Base-by-base conservation (phyloP, 2,888 invertebrate genomes). In the Chironomus tentans region DNA sequence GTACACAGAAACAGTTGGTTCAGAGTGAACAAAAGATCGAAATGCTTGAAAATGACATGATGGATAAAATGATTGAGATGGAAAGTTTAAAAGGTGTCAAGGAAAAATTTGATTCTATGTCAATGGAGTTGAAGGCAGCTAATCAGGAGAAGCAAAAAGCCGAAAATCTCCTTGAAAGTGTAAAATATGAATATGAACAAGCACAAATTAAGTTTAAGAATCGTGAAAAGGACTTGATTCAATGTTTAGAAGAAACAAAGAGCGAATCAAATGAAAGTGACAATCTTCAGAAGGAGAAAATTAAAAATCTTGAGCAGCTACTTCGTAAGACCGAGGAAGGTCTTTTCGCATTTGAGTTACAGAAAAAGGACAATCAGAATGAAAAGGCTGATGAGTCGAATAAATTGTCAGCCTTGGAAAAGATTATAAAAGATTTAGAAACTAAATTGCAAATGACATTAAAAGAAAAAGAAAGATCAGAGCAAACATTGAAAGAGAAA, bases 211-310 rank as follows among this genome's bases (percentile, higher is more conserved):
- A 81, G 3, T 70, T 75, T 21, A 86, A 85, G 79, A 82, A 80
- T 1, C 83, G 89, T 73, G 89, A 89, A 82, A 82, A 83, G 46
- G 88, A 89, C 79, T 80, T 89, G 4, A 78, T 88, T 0, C 84
- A 84, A 1, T 81, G 84, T 0, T 79, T 88, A 46, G 82, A 84
- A 24, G 87, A 88, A 28, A 81, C 82, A 77, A 24, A 80, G 76
- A 73, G 78, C 18, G 48, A 79, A 73, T 22, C 77, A 21, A 78
- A 76, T 77, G 78, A 71, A 69, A 76, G 21, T 46, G 18, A 68
- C 7, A 38, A 38, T 38, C 4, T 10, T 18, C 5, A 38, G 1
- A 22, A 24, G 3, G 38, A 46, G 13, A 61, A 73, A 73, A 46
- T 46, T n/a, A 61, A 10, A 38, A 21, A 12, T 46, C 28, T 62